Conservation (phyloP, 2,888 invertebrate genomes). For the Drosophila ochracea region DNA sequence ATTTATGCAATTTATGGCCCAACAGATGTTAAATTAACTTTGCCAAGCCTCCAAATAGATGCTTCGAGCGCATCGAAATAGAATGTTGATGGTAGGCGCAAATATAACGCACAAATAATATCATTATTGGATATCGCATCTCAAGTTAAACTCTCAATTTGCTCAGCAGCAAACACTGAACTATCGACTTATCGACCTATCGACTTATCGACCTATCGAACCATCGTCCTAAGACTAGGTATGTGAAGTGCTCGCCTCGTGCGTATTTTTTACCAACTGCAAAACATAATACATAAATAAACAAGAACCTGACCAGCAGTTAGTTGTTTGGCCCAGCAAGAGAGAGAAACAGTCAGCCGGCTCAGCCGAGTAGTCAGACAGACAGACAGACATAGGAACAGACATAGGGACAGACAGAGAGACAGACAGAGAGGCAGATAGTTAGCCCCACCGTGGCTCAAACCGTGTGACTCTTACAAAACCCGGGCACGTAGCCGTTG, state of each 20-base stretch:
- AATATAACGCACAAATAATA: neutral
- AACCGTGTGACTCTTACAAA: slow-evolving; percentile 50
- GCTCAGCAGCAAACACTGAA: neutral
- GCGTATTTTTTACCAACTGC: slow-evolving; percentile 25
- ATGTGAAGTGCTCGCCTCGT: neutral
- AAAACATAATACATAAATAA: slow-evolving; percentile 15
- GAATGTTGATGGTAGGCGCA: slow-evolving; percentile 8
- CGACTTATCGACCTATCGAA: neutral
- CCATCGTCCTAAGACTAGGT: neutral
- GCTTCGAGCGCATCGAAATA: slow-evolving; percentile 13
- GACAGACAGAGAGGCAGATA: neutral
- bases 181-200: slow-evolving; percentile 13
- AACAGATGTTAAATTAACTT: slow-evolving; percentile 76
- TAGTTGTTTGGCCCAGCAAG: slow-evolving; percentile 4
- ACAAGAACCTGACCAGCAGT: slow-evolving; percentile 1
- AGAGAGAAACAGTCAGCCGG: slow-evolving; percentile 3
- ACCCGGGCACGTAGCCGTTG: slow-evolving; percentile 73
- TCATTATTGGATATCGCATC: slow-evolving; percentile 17
- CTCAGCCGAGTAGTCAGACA: slow-evolving; percentile 6
- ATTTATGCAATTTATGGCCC: slow-evolving; percentile 72
- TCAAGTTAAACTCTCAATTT: neutral
- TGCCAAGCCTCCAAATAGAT: slow-evolving; percentile 50
- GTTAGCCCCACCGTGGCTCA: slow-evolving; percentile 6
- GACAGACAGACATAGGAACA: neutral
- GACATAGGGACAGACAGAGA: neutral